Evolutionary conservation across 2,888 invertebrate species (phyloP).

Genomic region (Melieria picta): DNA sequence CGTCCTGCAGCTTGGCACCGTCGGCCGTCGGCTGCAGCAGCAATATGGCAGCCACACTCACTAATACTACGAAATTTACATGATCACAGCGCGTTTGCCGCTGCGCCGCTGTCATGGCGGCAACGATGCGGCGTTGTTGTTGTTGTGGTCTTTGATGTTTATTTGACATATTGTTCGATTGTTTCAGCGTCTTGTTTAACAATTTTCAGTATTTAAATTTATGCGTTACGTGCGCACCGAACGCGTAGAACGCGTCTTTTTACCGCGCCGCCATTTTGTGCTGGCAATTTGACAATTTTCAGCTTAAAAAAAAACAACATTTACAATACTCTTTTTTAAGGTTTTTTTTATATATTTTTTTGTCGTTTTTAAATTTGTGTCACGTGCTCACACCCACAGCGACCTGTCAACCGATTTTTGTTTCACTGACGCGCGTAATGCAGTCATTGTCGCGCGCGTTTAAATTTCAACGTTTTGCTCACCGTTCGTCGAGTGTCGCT

Average conservation of each 20-base stretch:
- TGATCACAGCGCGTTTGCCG: background rate
- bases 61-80: slow-evolving; percentile 34
- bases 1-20: slow-evolving; percentile 48
- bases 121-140: no score
- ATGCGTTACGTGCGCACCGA: no score
- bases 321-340: no score
- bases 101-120: no score
- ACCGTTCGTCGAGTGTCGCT: background rate
- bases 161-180: no score
- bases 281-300: slow-evolving; percentile 11
- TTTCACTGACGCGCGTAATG: no score
- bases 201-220: no score
- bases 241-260: background rate
- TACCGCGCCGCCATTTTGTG: background rate
- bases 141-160: no score
- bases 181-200: no score
- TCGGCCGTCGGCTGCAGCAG: slow-evolving; percentile 34
- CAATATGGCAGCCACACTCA: slow-evolving; percentile 26
- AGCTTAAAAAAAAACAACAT: background rate
- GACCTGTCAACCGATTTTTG: background rate
- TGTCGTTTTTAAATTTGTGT: slow-evolving; percentile 40
- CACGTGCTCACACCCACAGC: slow-evolving; percentile 35
- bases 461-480: no score
- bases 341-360: slow-evolving; percentile 23
- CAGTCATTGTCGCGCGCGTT: no score